phyloP scores from a whole-genome alignment of 2,888 invertebrate species.

The Netelia melanura region DNA sequence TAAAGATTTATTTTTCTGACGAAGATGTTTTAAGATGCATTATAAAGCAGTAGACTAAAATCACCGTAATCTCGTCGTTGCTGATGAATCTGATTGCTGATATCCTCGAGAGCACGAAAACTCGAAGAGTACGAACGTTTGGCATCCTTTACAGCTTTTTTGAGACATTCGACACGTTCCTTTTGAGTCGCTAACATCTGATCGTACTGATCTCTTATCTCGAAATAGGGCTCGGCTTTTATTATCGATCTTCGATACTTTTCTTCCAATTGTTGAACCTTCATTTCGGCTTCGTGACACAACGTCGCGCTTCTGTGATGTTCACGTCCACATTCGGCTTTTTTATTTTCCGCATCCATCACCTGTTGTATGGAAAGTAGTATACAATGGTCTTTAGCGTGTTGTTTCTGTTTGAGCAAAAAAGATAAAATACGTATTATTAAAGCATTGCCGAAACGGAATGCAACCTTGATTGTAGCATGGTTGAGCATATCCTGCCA shows the following conservation, averaged over 20 bases:
- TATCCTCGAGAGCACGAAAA: conserved; percentile 93
- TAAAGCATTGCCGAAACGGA: not conserved
- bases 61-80: conserved; percentile 87
- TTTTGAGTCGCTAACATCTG: conserved; percentile 94
- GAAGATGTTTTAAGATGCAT: not conserved
- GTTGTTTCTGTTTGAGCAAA: too few species aligned
- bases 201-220: conserved; percentile 94
- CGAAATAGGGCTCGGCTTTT: conserved; percentile 96
- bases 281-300: conserved; percentile 93
- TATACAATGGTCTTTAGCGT: not conserved
- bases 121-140: conserved; percentile 94
- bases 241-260: conserved; percentile 92
- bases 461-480: conserved; percentile 94
- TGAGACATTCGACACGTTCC: conserved; percentile 92
- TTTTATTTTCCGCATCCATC: conserved; percentile 96
- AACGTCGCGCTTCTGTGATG: conserved; percentile 93
- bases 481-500: conserved; percentile 99
- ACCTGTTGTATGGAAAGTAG: conserved; percentile 86
- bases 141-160: conserved; percentile 91
- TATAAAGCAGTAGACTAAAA: conserved; percentile 67
- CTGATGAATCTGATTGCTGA: conserved; percentile 96
- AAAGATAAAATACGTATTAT: not conserved
- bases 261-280: conserved; percentile 92
- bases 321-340: conserved; percentile 94
- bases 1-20: not conserved